Evolutionary conservation across 1,140 invertebrate genomes (phyloP), one percentile per base, ranked within the genome.

Genomic region (Periplaneta americana): DNA sequence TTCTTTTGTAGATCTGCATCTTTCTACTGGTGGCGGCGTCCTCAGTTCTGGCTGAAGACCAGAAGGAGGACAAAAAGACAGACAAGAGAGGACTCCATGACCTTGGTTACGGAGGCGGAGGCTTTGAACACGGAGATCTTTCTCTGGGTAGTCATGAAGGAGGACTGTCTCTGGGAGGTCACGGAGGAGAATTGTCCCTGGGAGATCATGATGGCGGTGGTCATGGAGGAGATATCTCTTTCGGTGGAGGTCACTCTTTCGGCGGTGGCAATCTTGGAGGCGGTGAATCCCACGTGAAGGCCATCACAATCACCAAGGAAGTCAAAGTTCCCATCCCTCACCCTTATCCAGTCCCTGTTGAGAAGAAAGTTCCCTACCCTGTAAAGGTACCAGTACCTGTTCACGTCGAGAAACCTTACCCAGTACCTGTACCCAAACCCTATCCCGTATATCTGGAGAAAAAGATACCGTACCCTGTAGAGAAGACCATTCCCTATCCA

Each of bases 301-400:
- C 17, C 5, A 18, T 34, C 31, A 34, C 32, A 9, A 89, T 90
- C 82, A 91, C 91, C 57, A 92, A 93, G 6, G 91, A 93, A 85
- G 92, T 91, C 34, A 89, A 88, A 34, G 89, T 94, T 82, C 93
- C 93, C 78, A 91, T 94, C 31, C 93, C 92, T 74, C 84, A 87
- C 81, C 83, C 22, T 28, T 84, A 85, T 17, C 88, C 88, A 6
- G 35, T 39, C 34, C 79, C 79, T n/a, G 79, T 81, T 28, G 80
- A 81, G 31, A 81, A 78, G 35, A 33, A n/a, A 4, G 74, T 81
- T n/a, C 80, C 80, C 15, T 80, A 80, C 35, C 80, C 80, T 17
- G 80, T 80, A 17, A 57, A 80, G 8, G 75, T 81, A 22, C 81
- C 37, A 15, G 57, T 80, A 0, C 78, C 78, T 18, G 81, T 82